A percentile compares a stretch with the other conserved stretches of the same genome.
phyloP scores from a whole-genome alignment of 2,888 invertebrate genomes.

The Clusia tigrina region DNA sequence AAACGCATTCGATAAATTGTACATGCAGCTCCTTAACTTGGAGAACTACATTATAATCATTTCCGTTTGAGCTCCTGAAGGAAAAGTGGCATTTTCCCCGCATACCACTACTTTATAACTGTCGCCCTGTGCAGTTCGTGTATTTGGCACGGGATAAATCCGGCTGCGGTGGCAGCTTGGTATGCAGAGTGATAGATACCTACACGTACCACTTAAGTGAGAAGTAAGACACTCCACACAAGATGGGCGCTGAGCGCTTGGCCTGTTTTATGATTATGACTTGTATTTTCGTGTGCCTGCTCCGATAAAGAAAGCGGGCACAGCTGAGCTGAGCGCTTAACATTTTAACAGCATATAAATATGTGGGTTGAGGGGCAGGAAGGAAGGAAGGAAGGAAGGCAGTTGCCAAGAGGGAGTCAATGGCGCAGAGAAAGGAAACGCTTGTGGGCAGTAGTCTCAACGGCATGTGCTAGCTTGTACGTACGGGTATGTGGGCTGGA shows the following conservation, averaged over 20 bases:
- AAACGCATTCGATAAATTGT: too few relatives aligned
- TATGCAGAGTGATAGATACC: neutral
- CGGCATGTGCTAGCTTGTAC: slow-evolving; percentile 9
- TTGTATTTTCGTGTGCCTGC: neutral
- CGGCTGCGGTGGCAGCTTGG: neutral
- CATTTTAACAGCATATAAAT: neutral
- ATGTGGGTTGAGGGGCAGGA: neutral
- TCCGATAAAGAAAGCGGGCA: neutral
- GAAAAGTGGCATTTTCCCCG: too few relatives aligned
- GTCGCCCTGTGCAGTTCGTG: too few relatives aligned
- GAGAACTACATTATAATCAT: too few relatives aligned
- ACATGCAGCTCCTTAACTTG: too few relatives aligned
- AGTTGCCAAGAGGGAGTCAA: too few relatives aligned
- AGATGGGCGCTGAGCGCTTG: too few relatives aligned
- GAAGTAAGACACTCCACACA: neutral
- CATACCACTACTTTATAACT: too few relatives aligned
- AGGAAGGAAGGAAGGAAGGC: neutral
- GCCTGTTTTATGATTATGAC: neutral
- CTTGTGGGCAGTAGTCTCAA: neutral
- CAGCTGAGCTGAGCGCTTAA: neutral
- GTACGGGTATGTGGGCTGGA: slow-evolving; percentile 10
- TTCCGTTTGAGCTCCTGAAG: too few relatives aligned
- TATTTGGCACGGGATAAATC: too few relatives aligned
- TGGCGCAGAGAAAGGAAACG: slow-evolving; percentile 1
- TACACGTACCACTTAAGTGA: neutral